A percentile compares a stretch with the other conserved stretches of the same genome.
Evolutionary conservation across 2,888 invertebrate species (phyloP).

Genomic region (Orthosia gracilis): DNA sequence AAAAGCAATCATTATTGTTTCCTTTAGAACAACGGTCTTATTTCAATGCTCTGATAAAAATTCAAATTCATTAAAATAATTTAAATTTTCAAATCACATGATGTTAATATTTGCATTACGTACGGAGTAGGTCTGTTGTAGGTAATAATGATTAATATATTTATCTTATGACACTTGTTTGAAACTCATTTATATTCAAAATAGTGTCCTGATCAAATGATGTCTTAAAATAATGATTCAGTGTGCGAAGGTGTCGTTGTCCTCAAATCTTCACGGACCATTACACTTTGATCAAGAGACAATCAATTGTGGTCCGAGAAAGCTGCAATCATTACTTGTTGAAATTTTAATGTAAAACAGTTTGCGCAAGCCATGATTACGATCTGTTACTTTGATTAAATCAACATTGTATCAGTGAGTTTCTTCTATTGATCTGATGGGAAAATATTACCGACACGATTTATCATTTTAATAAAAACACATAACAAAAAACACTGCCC

Average conservation of each 20-base stretch:
- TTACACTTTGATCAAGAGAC: constrained; percentile 63
- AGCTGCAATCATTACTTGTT: constrained; percentile 65
- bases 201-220: constrained; percentile 46
- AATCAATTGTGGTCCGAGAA: constrained; percentile 69
- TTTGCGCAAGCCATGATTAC: constrained; percentile 49
- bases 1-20: background rate
- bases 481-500: constrained; percentile 16
- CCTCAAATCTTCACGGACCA: constrained; percentile 59
- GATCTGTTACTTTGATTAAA: constrained; percentile 40
- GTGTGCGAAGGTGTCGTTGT: constrained; percentile 49
- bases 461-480: constrained; percentile 15
- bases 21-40: background rate
- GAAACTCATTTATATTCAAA: constrained; percentile 33
- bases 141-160: constrained; percentile 24
- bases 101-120: constrained; percentile 1
- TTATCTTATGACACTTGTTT: constrained; percentile 34
- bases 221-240: constrained; percentile 43
- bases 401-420: constrained; percentile 31
- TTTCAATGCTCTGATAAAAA: background rate
- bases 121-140: background rate
- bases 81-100: background rate
- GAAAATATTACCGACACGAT: constrained; percentile 10
- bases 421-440: constrained; percentile 11
- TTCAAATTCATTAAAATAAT: background rate
- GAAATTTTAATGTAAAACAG: constrained; percentile 55